A percentile compares a stretch with the other conserved stretches of the same genome.
These are phyloP conservation scores for Palythoa caribaeorum DNA, from an alignment of 92 coral and sea anemone species.

Conservation along the genomic window DNA sequence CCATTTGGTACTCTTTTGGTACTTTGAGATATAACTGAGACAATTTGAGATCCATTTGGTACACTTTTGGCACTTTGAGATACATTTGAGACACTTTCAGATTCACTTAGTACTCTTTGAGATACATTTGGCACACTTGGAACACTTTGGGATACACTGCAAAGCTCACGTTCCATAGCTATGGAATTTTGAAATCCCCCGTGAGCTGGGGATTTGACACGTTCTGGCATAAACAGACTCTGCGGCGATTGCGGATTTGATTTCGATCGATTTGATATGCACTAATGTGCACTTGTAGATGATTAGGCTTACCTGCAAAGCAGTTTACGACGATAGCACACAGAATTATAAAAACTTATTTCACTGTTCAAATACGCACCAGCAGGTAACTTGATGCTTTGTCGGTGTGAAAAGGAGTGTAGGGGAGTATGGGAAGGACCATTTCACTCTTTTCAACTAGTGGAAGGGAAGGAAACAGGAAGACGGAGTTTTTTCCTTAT, in stretches of 20 bases:
- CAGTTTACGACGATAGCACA: slow-evolving; percentile 13
- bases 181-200: slow-evolving; percentile 14
- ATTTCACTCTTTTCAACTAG: slow-evolving; percentile 10
- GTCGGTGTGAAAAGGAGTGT: neutral
- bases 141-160: slow-evolving; percentile 8
- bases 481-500: slow-evolving; percentile 15
- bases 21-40: neutral
- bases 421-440: slow-evolving; percentile 10
- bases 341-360: neutral
- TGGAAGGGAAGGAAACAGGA: slow-evolving; percentile 17
- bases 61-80: slow-evolving; percentile 2
- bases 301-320: slow-evolving; percentile 10
- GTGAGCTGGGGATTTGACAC: slow-evolving; percentile 24
- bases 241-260: neutral
- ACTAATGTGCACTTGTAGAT: neutral
- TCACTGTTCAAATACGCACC: neutral
- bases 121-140: neutral
- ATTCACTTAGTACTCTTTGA: neutral
- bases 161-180: slow-evolving; percentile 13
- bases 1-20: slow-evolving; percentile 6
- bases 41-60: neutral
- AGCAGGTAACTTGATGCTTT: slow-evolving; percentile 6
- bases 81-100: slow-evolving; percentile 5
- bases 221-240: slow-evolving; percentile 1
- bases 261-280: neutral